Evolutionary conservation across 2,888 invertebrate genomes (phyloP).

Genomic region (Epirrita christyi): DNA sequence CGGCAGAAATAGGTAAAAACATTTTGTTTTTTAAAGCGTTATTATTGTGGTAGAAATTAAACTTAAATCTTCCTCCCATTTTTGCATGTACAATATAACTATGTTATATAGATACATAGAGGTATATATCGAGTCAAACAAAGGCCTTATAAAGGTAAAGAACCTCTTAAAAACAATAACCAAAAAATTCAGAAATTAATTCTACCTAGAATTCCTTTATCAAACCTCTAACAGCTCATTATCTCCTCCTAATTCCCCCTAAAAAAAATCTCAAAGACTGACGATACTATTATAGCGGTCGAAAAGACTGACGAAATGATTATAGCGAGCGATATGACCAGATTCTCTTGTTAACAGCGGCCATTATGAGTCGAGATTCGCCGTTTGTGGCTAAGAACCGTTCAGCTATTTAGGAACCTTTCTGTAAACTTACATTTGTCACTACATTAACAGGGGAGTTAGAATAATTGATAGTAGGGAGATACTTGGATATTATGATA

Average conservation of each 20-base stretch:
- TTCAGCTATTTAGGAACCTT: constrained; percentile 17
- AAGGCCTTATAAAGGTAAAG: too few species aligned
- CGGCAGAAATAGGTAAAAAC: neutral
- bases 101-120: too few species aligned
- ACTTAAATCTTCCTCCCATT: too few species aligned
- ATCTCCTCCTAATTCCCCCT: constrained; percentile 7
- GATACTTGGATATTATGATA: too few species aligned
- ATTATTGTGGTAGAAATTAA: too few species aligned
- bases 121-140: too few species aligned
- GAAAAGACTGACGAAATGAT: constrained; percentile 15
- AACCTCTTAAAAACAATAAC: too few species aligned
- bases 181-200: neutral
- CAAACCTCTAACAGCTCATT: constrained; percentile 8
- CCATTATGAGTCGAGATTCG: constrained; percentile 18
- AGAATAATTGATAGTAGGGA: constrained; percentile 6
- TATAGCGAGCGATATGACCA: constrained; percentile 26
- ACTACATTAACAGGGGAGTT: constrained; percentile 11
- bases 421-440: constrained; percentile 7
- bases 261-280: constrained; percentile 14
- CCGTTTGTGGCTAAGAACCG: constrained; percentile 19
- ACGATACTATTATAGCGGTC: constrained; percentile 6
- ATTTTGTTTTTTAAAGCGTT: too few species aligned
- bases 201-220: too few species aligned
- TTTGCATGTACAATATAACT: too few species aligned
- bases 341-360: constrained; percentile 25